Base-by-base conservation (phyloP, 2,888 invertebrate species). In the Xestia xanthographa region DNA sequence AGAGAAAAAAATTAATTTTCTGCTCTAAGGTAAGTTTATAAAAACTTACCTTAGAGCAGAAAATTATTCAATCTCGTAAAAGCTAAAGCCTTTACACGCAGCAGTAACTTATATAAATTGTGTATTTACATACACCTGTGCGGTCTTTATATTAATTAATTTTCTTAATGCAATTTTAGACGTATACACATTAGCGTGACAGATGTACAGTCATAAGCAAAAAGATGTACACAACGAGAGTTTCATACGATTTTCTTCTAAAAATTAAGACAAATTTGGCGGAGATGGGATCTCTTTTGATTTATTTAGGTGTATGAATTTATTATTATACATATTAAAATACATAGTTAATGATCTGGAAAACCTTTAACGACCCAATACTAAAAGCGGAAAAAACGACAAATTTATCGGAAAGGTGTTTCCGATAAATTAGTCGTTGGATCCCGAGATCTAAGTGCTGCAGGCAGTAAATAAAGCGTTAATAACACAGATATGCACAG, bases 371-470 rank as follows among this genome's bases (percentile, higher is more conserved):
- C 87, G 87, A 88, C 77, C 80, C 82, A 85, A 77, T 66, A 75
- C 70, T 87, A 79, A 76, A 80, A 84, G 85, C 66, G 53, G 62
- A 50, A 26, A 63, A 67, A 63, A 65, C 14, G 20, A 22, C 20
- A 75, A 85, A 90, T 90, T 90, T 90, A 91, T 90, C 87, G 87
- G 86, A n/a, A n/a, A n/a, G n/a, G n/a, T n/a, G n/a, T n/a, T n/a
- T n/a, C n/a, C n/a, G n/a, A n/a, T n/a, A n/a, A n/a, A n/a, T n/a
- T n/a, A n/a, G n/a, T n/a, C n/a, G n/a, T n/a, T n/a, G n/a, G n/a
- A n/a, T n/a, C n/a, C n/a, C n/a, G n/a, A n/a, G 82, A 86, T 77
- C 26, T 77, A 89, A 92, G 90, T 89, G 26, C 65, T 66, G 56
- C 78, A 34, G 48, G 58, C 34, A 34, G 12, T 85, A 88, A 87